Base-by-base conservation (phyloP, 1,140 invertebrate species). In the Orius laevigatus region DNA sequence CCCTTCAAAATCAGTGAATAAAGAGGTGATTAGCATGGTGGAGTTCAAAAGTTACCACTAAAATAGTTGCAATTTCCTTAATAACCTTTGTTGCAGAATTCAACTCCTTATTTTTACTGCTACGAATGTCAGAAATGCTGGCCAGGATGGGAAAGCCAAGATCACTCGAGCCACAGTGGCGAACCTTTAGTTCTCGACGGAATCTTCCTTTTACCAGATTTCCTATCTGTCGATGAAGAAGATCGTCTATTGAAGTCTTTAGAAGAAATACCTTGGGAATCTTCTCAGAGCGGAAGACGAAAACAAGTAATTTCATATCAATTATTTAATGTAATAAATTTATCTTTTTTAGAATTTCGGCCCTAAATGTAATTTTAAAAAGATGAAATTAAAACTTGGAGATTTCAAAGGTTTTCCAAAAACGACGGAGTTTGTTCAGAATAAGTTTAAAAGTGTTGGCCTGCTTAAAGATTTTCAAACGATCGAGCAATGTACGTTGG, bases 341-440 rank as follows among this genome's bases (percentile, higher is more conserved):
- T n/a, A 48, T 34, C 33, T 59, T 61, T 62, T 65, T 42, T 60
- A 86, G 76, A 97, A 98, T 66, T 98, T 81, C 71, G 95, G 95
- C 10, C 94, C 95, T 2, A 96, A 96, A 69, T 91, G 92, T 16
- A 98, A 98, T 67, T 98, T 98, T 60, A 98, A 97, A 60, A 93
- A 90, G 60, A 74, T 76, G 55, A 93, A 89, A 64, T 63, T 97
- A 12, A 78, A 75, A 51, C 50, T 76, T 41, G 84, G 80, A 1
- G 63, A 71, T 32, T 98, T 98, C 59, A 66, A 71, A 48, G 95
- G 95, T 1, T 88, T 98, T 64, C 94, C 95, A 2, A 59, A 61
- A 16, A 85, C 75, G 64, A 81, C 87, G 0, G 73, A 84, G 60
- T 81, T 80, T 62, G 63, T 98, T 15, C 83, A 96, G 59, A 70